phyloP scores from a whole-genome alignment of 2,888 invertebrate species.

The Dione juno region DNA sequence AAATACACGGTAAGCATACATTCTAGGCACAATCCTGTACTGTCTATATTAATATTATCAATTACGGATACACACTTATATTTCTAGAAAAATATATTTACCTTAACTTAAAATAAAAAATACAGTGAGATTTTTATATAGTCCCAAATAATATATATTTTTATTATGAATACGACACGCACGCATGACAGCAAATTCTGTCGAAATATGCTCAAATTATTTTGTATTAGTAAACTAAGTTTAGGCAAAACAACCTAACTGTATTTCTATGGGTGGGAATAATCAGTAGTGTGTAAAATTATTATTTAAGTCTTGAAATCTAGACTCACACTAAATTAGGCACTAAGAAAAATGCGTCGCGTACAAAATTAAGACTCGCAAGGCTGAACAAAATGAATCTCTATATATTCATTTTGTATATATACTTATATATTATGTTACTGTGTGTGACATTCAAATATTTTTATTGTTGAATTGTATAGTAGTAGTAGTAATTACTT shows the following conservation, averaged over 20 bases:
- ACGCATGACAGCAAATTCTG: constrained; percentile 44
- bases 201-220: constrained; percentile 35
- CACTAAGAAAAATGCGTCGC: constrained; percentile 17
- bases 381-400: no score
- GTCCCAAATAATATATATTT: constrained; percentile 36
- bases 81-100: constrained; percentile 57
- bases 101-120: constrained; percentile 56
- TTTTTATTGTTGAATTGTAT: constrained; percentile 31
- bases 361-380: constrained; percentile 23
- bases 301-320: not conserved
- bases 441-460: not conserved
- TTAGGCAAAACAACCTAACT: constrained; percentile 7
- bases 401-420: not conserved
- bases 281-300: constrained; percentile 8
- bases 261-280: constrained; percentile 23
- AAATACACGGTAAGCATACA: constrained; percentile 80
- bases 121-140: constrained; percentile 52
- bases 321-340: constrained; percentile 18
- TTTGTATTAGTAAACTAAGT: not conserved
- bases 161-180: constrained; percentile 44
- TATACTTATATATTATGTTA: not conserved
- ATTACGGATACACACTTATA: constrained; percentile 68
- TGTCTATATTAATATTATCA: constrained; percentile 59
- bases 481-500: no score
- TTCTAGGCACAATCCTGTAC: constrained; percentile 82